Evolutionary conservation across 2,797 vertebrate species (phyloP).

Genomic region (Diplodus sargus): DNA sequence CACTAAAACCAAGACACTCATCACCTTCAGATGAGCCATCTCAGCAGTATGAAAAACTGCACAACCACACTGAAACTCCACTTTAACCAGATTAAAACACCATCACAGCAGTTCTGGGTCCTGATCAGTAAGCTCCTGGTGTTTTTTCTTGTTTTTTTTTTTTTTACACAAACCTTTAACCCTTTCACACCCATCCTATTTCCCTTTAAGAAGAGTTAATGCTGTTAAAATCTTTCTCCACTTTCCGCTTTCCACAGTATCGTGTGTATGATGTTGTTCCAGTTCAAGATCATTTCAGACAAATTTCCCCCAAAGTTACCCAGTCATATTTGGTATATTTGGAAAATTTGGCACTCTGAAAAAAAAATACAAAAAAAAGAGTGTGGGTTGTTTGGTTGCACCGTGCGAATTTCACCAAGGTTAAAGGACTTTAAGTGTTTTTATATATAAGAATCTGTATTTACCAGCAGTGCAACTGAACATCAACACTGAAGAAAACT

Average conservation of each 20-base stretch:
- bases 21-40: constrained; percentile 55
- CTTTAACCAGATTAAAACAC: constrained; percentile 61
- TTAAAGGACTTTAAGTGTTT: too few species aligned
- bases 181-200: constrained; percentile 10
- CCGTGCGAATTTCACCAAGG: too few species aligned
- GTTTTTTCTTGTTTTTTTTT: background rate
- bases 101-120: constrained; percentile 43
- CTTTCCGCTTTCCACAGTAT: background rate
- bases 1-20: constrained; percentile 71
- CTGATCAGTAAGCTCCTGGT: constrained; percentile 26
- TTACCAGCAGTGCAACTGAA: too few species aligned
- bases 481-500: background rate
- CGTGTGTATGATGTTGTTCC: background rate
- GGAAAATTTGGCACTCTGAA: too few species aligned
- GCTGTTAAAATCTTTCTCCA: constrained; percentile 16
- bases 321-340: too few species aligned
- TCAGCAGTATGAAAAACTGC: constrained; percentile 65
- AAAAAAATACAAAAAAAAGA: too few species aligned
- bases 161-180: constrained; percentile 33
- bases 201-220: background rate
- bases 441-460: too few species aligned
- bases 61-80: constrained; percentile 63
- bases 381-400: too few species aligned
- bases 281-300: background rate
- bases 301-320: background rate